phyloP scores from a whole-genome alignment of 2,113 vertebrate genomes.

The Junco hyemalis region DNA sequence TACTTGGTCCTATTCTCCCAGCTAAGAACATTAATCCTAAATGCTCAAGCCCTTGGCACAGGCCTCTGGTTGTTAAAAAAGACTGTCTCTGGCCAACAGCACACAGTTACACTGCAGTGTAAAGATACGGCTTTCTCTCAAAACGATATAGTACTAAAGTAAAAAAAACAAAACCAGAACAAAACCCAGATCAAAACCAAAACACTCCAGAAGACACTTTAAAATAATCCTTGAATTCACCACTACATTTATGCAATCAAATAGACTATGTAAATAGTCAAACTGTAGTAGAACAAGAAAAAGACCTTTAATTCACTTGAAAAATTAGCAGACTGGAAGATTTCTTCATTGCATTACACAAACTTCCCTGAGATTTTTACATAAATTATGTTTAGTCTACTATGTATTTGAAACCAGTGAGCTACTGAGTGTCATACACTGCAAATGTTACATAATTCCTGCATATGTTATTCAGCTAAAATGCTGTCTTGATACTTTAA shows the following conservation, averaged over 20 bases:
- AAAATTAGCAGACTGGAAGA: conserved; percentile 66
- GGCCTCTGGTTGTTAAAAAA: neutral
- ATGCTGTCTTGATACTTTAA: conserved; percentile 54
- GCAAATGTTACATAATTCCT: conserved; percentile 35
- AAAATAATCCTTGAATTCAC: conserved; percentile 23
- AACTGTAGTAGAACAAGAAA: conserved; percentile 30
- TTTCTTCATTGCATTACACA: conserved; percentile 65
- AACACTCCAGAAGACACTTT: neutral
- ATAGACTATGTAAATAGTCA: conserved; percentile 30
- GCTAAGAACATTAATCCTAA: neutral
- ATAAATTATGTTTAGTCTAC: conserved; percentile 58
- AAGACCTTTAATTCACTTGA: conserved; percentile 55
- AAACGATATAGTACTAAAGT: neutral
- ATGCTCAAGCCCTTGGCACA: neutral
- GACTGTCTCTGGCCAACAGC: neutral
- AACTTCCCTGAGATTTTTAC: conserved; percentile 66
- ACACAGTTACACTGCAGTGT: neutral
- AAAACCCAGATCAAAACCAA: neutral
- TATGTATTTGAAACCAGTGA: conserved; percentile 38
- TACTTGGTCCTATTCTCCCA: conserved; percentile 1
- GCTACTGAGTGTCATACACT: conserved; percentile 27
- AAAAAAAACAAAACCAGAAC: neutral
- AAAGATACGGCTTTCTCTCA: conserved; percentile 2
- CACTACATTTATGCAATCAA: conserved; percentile 20
- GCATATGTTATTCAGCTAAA: conserved; percentile 37